A percentile compares a stretch with the other conserved stretches of the same genome.
Conservation (phyloP, 2,888 invertebrate genomes). For the Macrophya annulata region DNA sequence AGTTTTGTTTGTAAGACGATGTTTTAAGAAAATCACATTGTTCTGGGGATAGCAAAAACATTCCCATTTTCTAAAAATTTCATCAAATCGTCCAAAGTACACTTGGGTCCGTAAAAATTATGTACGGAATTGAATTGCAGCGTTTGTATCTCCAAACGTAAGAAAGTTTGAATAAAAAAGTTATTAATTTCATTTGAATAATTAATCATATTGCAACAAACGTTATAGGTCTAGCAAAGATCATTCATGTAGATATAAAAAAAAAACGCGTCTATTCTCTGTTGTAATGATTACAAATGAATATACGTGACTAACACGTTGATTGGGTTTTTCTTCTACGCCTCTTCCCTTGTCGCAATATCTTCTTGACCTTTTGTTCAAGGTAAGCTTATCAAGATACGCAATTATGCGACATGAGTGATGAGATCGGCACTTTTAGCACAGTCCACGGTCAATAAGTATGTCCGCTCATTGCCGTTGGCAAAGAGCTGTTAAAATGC, state of each 20-base stretch:
- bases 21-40: neutral
- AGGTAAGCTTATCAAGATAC: conserved; percentile 1
- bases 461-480: neutral
- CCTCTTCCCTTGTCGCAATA: neutral
- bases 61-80: neutral
- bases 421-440: neutral
- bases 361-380: neutral
- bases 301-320: neutral
- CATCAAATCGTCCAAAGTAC: neutral
- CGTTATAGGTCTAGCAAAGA: neutral
- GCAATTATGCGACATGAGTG: neutral
- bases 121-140: neutral
- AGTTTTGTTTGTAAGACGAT: neutral
- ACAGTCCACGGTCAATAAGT: neutral
- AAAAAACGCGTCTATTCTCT: neutral
- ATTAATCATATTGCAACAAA: neutral
- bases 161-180: neutral
- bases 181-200: neutral
- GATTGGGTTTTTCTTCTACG: neutral
- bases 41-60: neutral
- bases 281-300: neutral
- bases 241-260: neutral
- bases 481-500: neutral
- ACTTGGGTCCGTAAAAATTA: neutral
- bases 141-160: neutral